These are phyloP conservation scores for Orbicella faveolata DNA, from an alignment of 64 coral and sea anemone species.

Conservation along the genomic window DNA sequence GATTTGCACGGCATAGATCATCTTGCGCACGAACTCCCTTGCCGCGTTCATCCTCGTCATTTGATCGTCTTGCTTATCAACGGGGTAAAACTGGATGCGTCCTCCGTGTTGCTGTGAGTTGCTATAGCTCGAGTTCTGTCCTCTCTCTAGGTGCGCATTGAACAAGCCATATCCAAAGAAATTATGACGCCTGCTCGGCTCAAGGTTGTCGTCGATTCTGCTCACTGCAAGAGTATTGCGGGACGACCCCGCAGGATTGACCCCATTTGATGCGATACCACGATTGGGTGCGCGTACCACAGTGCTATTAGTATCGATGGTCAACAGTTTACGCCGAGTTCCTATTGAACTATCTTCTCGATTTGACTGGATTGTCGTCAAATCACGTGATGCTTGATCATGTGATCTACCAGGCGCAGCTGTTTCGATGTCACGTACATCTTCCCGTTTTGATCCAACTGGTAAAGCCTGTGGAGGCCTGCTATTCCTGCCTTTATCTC, in stretches of 20 bases:
- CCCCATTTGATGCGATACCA: neutral
- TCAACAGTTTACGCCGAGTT: slow-evolving; percentile 9
- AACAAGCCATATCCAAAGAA: neutral
- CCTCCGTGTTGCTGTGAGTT: neutral
- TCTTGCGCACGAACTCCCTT: slow-evolving; percentile 55
- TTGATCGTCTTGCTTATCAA: slow-evolving; percentile 36
- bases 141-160: neutral
- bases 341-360: neutral
- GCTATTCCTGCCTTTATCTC: neutral
- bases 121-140: neutral
- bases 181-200: neutral
- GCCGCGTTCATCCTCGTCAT: slow-evolving; percentile 56
- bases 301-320: neutral
- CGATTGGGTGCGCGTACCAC: neutral
- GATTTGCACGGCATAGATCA: slow-evolving; percentile 38
- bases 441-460: neutral
- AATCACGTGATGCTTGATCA: neutral
- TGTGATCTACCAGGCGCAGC: neutral
- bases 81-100: neutral
- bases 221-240: neutral
- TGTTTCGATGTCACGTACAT: neutral
- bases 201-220: neutral
- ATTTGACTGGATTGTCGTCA: neutral
- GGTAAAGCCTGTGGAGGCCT: neutral
- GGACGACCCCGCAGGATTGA: neutral